These are phyloP conservation scores for Brevimyrus niger DNA, from an alignment of 2,113 vertebrate genomes.

Conservation along the genomic window DNA sequence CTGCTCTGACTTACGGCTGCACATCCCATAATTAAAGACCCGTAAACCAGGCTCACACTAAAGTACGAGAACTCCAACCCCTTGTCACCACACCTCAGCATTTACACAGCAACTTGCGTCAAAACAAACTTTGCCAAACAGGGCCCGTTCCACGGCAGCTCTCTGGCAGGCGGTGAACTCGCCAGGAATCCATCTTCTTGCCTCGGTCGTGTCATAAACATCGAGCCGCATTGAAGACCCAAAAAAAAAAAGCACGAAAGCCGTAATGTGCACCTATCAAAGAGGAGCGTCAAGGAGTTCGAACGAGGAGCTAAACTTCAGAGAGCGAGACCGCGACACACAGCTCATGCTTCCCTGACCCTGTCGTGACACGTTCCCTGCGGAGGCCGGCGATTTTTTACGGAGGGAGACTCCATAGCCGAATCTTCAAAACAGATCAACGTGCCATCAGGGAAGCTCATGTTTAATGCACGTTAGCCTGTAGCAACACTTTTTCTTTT, in stretches of 20 bases:
- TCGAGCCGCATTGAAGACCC: background rate
- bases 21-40: slow-evolving; percentile 18
- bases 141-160: background rate
- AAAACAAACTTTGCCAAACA: slow-evolving; percentile 1
- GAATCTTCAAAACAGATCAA: background rate
- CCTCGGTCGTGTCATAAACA: background rate
- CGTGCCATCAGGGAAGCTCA: background rate
- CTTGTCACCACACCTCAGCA: background rate
- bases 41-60: slow-evolving; percentile 15
- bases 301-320: background rate
- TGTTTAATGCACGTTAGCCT: background rate
- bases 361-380: background rate
- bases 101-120: slow-evolving; percentile 6
- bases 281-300: background rate
- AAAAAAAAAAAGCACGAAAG: background rate
- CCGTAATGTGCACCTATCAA: background rate
- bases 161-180: background rate
- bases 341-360: background rate
- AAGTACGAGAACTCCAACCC: background rate
- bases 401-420: background rate
- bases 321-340: background rate
- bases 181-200: background rate
- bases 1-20: slow-evolving; percentile 15
- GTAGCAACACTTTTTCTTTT: background rate
- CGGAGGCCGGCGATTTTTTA: background rate